A percentile compares a stretch with the other conserved stretches of the same genome.
These are phyloP conservation scores for Ammodytes marinus DNA, from an alignment of 2,113 vertebrate genomes.

Conservation along the genomic window DNA sequence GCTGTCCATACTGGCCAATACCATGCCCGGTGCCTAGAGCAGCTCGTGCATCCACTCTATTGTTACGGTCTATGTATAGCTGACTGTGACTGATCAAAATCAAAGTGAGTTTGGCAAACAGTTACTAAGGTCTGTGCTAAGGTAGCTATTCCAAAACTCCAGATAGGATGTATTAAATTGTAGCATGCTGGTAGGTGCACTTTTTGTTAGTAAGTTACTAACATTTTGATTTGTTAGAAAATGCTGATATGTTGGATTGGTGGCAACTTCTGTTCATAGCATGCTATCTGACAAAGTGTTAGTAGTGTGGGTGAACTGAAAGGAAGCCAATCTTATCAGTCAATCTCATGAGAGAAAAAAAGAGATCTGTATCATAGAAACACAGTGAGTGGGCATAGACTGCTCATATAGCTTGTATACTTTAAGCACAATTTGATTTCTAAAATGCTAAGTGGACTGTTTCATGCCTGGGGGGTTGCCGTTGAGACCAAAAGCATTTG, in stretches of 20 bases:
- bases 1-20: not conserved
- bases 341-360: slow-evolving; percentile 15
- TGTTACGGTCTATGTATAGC: not conserved
- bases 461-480: not conserved
- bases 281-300: slow-evolving; percentile 70
- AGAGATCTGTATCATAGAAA: slow-evolving; percentile 4
- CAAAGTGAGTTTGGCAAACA: not conserved
- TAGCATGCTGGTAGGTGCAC: slow-evolving; percentile 59
- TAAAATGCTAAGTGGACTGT: slow-evolving; percentile 6
- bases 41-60: not conserved
- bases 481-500: not conserved
- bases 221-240: slow-evolving; percentile 61
- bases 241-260: slow-evolving; percentile 34
- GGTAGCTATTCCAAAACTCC: not conserved
- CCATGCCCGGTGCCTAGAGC: not conserved
- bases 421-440: not conserved
- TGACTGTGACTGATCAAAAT: not conserved
- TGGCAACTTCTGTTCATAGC: slow-evolving; percentile 41
- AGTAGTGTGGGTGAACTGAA: slow-evolving; percentile 52
- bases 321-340: slow-evolving; percentile 17
- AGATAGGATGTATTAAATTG: not conserved
- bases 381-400: not conserved
- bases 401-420: not conserved
- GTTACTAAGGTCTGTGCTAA: not conserved
- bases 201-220: slow-evolving; percentile 66